phyloP scores from a whole-genome alignment of 1,140 invertebrate species.

The Drosophila kepulauana region DNA sequence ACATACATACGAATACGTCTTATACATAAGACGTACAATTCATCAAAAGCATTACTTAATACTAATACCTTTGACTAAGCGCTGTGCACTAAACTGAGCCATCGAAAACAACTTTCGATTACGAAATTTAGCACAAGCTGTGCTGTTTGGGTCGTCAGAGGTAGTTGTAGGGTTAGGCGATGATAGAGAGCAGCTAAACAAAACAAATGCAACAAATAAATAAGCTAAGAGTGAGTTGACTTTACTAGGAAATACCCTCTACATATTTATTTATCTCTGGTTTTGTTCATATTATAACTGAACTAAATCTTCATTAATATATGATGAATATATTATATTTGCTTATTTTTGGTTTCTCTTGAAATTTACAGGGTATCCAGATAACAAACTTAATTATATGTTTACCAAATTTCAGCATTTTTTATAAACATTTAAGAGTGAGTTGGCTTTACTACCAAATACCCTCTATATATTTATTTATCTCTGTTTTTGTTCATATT shows the following conservation, averaged over 20 bases:
- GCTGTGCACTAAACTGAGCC: slow-evolving; percentile 61
- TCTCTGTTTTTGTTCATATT: too few relatives aligned
- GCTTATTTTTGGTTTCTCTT: too few relatives aligned
- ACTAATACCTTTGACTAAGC: slow-evolving; percentile 81
- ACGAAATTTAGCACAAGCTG: slow-evolving; percentile 75
- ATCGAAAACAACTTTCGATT: slow-evolving; percentile 82
- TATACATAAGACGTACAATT: not conserved
- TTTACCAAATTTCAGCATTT: not conserved
- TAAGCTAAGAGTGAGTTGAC: not conserved
- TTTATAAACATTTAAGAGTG: too few relatives aligned
- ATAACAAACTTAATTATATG: too few relatives aligned
- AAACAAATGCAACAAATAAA: slow-evolving; percentile 22
- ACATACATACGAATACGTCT: not conserved
- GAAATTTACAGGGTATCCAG: too few relatives aligned
- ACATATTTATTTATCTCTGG: not conserved
- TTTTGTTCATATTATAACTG: too few relatives aligned
- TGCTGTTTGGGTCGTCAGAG: slow-evolving; percentile 4
- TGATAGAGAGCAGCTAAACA: slow-evolving; percentile 38
- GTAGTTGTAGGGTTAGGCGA: slow-evolving; percentile 3
- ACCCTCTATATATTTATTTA: not conserved
- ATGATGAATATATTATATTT: too few relatives aligned
- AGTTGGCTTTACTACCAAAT: not conserved
- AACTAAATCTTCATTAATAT: too few relatives aligned
- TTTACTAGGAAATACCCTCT: not conserved
- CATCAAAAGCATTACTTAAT: slow-evolving; percentile 77